Conservation (phyloP, 2,888 invertebrate genomes). For the Drosophila mettleri region DNA sequence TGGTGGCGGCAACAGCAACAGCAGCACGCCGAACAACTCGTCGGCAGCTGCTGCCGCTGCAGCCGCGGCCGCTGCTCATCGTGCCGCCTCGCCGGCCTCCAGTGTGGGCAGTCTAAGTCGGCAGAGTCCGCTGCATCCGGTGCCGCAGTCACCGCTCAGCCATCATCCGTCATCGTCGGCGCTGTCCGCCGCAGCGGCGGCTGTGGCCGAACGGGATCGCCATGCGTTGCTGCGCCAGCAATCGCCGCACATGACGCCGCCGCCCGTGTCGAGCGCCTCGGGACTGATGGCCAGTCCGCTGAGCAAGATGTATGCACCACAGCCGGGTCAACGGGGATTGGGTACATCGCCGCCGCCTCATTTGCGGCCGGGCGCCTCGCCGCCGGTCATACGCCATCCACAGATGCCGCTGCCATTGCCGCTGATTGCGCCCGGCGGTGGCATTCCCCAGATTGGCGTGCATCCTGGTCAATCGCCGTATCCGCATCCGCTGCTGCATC, state of each 20-base stretch:
- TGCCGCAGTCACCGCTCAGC: constrained; percentile 84
- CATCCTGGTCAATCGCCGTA: constrained; percentile 91
- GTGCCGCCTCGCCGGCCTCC: constrained; percentile 84
- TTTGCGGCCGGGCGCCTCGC: constrained; percentile 85
- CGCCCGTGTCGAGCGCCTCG: constrained; percentile 85
- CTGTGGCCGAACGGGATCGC: constrained; percentile 85
- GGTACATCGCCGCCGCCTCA: constrained; percentile 86
- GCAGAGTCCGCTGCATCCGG: constrained; percentile 85
- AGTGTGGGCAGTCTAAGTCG: constrained; percentile 83
- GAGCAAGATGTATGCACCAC: constrained; percentile 86
- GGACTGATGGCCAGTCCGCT: constrained; percentile 85
- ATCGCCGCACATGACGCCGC: constrained; percentile 85
- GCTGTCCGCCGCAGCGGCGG: constrained; percentile 85
- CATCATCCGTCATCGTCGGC: constrained; percentile 85
- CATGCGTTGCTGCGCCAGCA: constrained; percentile 85
- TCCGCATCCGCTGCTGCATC: constrained; percentile 89
- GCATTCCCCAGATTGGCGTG: constrained; percentile 86
- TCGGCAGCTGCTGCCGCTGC: constrained; percentile 72
- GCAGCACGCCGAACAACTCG: constrained; percentile 65
- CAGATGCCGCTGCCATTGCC: constrained; percentile 85
- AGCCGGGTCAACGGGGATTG: constrained; percentile 86
- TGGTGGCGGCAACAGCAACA: constrained; percentile 65
- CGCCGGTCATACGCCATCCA: constrained; percentile 86
- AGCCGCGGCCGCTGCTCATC: constrained; percentile 82
- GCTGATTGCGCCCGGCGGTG: constrained; percentile 83